Evolutionary conservation across 1,140 invertebrate species (phyloP), one percentile per base, ranked within the genome.

Genomic region (Eumeta japonica): DNA sequence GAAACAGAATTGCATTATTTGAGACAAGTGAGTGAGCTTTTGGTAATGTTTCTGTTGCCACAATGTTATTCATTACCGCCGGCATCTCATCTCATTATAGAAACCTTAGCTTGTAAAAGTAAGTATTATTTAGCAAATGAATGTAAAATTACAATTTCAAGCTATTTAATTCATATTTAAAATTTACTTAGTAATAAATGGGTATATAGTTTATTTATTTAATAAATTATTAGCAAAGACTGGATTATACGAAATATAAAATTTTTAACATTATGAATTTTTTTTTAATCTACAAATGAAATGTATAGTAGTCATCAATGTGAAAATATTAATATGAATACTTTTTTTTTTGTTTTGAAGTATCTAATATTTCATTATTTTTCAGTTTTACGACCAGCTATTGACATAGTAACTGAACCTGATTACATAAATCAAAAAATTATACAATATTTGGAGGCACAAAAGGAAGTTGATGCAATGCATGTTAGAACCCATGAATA

Each of bases 341-440:
- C n/a, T n/a, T n/a, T n/a, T n/a, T n/a, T 5, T 13, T 29, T 41
- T 50, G 44, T 55, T 31, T 29, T 35, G n/a, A 34, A 30, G 27
- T 38, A 13, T 34, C 33, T 39, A 17, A n/a, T n/a, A n/a, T n/a
- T n/a, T n/a, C n/a, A n/a, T n/a, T n/a, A 16, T 15, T 35, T 43
- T 28, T 11, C 58, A 93, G 90, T 93, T 52, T 70, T 95, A 27
- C 86, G 88, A 62, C 88, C 90, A 39, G 80, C 86, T 17, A 86
- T 94, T 53, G 85, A 94, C 56, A 75, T 87, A 52, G 65, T 94
- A 15, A 92, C 90, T 15, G 88, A 94, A 66, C 90, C 92, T 11
- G 90, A 94, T 72, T 92, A 90, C 57, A 90, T 95, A 39, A 95
- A 95, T 67, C 85, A 88, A 60, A 90, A 91, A 62, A 82, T 94